These are phyloP conservation scores for Oligia fasciuncula DNA, from an alignment of 2,888 invertebrate genomes.

Conservation along the genomic window DNA sequence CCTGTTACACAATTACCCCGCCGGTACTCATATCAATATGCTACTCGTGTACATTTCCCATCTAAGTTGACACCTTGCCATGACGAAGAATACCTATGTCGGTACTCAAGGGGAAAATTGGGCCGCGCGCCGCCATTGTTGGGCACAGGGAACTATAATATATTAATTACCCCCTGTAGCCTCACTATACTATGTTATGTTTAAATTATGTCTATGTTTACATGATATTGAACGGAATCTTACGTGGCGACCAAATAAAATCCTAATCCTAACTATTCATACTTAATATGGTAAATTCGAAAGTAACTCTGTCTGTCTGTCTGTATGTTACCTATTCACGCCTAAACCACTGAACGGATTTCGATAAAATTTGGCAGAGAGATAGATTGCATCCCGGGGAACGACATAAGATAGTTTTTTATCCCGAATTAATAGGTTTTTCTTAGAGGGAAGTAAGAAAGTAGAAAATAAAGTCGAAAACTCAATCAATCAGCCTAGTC, in stretches of 20 bases:
- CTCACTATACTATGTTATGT: background rate
- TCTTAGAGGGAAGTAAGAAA: too few relatives aligned
- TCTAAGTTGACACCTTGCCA: background rate
- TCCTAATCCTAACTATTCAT: background rate
- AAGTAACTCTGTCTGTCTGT: too few relatives aligned
- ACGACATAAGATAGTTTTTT: too few relatives aligned
- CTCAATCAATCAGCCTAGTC: background rate
- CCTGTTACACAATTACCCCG: background rate
- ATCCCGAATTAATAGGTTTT: slow-evolving; percentile 7
- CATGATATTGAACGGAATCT: slow-evolving; percentile 40
- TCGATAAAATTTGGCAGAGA: too few relatives aligned
- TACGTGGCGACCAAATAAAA: slow-evolving; percentile 7
- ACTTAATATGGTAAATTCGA: too few relatives aligned
- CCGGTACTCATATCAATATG: background rate
- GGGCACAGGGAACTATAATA: too few relatives aligned
- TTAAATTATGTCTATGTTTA: slow-evolving; percentile 15
- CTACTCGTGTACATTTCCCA: slow-evolving; percentile 1
- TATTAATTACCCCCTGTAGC: too few relatives aligned
- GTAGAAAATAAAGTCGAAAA: too few relatives aligned
- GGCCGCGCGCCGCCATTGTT: slow-evolving; percentile 28
- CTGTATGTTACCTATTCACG: too few relatives aligned
- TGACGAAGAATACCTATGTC: slow-evolving; percentile 25
- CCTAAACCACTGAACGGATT: too few relatives aligned
- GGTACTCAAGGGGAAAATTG: slow-evolving; percentile 49
- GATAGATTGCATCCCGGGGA: too few relatives aligned